phyloP scores from a whole-genome alignment of 2,113 vertebrate genomes.

The Indri indri region DNA sequence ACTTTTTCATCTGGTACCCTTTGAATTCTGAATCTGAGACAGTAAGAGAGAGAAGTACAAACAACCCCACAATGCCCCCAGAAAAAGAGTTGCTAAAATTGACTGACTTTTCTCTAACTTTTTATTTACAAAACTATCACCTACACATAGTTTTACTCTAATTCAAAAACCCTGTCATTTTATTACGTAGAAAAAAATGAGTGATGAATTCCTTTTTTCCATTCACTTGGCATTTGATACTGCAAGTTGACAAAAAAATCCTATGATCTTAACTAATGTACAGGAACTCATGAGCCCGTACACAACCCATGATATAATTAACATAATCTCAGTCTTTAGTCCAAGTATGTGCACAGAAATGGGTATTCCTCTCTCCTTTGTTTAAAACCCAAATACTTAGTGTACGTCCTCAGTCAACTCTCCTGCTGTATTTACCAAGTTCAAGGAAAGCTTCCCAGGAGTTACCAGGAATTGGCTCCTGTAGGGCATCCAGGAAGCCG shows the following conservation, averaged over 20 bases:
- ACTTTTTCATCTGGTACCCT: constrained; percentile 15
- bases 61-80: neutral
- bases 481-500: neutral
- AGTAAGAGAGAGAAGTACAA: neutral
- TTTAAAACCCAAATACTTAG: neutral
- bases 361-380: neutral
- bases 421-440: neutral
- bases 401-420: neutral
- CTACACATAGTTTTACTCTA: neutral
- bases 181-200: neutral
- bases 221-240: neutral
- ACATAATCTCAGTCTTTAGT: neutral
- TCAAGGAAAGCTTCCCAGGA: neutral
- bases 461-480: neutral
- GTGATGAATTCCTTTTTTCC: neutral
- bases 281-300: neutral
- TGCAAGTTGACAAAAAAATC: neutral
- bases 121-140: neutral
- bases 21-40: constrained; percentile 16
- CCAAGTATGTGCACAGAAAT: neutral
- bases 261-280: neutral
- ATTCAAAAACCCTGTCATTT: constrained; percentile 33
- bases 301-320: neutral
- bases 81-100: neutral
- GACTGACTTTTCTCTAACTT: neutral